Conservation (phyloP, 2,113 vertebrate species). For the Strigops habroptila region DNA sequence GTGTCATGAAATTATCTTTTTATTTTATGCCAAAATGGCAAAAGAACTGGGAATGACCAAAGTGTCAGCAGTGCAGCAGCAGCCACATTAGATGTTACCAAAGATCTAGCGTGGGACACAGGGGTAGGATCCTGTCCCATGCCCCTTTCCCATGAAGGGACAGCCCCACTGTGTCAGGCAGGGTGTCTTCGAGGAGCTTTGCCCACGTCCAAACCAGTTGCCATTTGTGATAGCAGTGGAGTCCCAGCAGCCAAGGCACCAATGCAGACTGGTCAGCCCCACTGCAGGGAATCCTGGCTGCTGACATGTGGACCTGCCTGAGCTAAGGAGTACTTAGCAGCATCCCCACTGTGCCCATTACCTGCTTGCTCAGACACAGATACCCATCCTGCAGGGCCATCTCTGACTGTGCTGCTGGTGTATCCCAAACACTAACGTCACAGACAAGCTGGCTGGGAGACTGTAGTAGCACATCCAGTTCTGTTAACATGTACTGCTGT, state of each 20-base stretch:
- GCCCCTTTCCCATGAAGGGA: rapidly evolving
- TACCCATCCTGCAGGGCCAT: not conserved
- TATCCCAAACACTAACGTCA: not conserved
- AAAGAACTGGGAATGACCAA: not conserved
- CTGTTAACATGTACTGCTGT: not conserved
- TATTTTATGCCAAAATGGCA: not conserved
- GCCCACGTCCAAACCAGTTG: not conserved
- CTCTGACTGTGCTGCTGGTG: not conserved
- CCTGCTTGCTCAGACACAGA: not conserved
- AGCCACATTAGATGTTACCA: not conserved
- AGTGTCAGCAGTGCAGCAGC: not conserved
- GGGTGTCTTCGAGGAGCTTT: not conserved
- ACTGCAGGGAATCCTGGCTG: not conserved
- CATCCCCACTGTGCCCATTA: not conserved
- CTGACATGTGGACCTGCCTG: not conserved
- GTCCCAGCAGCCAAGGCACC: not conserved
- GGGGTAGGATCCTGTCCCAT: not conserved
- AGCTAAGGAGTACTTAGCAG: not conserved
- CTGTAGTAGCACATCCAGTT: not conserved
- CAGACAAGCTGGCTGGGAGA: not conserved
- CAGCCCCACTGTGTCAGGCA: rapidly evolving
- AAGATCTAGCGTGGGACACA: not conserved
- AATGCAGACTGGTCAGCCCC: not conserved
- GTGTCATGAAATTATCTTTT: not conserved
- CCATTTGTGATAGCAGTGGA: not conserved